Base-by-base conservation (phyloP, 2,888 invertebrate species). In the Diarsia dahlii region DNA sequence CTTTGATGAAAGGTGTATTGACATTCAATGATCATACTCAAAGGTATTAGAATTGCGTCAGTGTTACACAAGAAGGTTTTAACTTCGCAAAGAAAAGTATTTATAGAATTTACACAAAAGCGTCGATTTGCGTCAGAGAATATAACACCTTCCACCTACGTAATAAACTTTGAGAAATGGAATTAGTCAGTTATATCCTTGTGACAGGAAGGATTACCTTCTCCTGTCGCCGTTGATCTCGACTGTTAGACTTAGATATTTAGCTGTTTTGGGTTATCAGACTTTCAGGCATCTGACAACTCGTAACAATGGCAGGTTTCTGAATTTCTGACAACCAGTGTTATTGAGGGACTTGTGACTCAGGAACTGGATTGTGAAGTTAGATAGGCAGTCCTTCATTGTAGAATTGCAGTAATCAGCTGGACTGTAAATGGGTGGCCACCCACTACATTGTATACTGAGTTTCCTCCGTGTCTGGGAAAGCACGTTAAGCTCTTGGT, bases 1-100 rank as follows among this genome's bases (percentile, higher is more conserved):
- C 39, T 68, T 68, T 82, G 79, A 68, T 76, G 67, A 75, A 58
- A 48, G 52, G 46, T 52, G 46, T 76, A 75, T 79, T 78, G 74
- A 62, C 78, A 74, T 66, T 74, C 65, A 66, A 34, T 67, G 62
- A 67, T 78, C 54, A 45, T 13, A 23, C 66, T 78, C 58, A 74
- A 80, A 66, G 45, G 56, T 45, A 79, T 71, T 70, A 15, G 48
- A 23, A 72, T n/a, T 46, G 20, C 23, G 12, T 34, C 46, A 56
- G 46, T 39, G 28, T 46, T 52, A 60, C 18, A n/a, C 23, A 69
- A 78, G 28, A n/a, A 78, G 39, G 39, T 64, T 80, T n/a, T 64
- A 56, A 79, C 50, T 64, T 45, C 9, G 13, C 28, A 28, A 12
- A 20, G 15, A 39, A 28, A 8, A 28, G 56, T 66, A 52, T 66